Evolutionary conservation across 1,140 invertebrate species (phyloP), one percentile per base, ranked within the genome.

Genomic region (Diuraphis noxia): DNA sequence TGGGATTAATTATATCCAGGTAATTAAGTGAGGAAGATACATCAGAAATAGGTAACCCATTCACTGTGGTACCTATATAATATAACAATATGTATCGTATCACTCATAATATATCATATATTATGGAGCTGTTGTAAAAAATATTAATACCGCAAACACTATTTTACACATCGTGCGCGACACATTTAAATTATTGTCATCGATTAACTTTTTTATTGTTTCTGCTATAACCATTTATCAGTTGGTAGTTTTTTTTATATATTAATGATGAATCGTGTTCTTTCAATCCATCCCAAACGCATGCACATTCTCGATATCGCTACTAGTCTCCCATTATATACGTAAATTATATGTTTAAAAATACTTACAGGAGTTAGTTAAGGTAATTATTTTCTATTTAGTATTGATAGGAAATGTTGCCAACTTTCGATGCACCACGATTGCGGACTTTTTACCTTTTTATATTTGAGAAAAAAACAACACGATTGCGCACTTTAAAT

Each of bases 1-100:
- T 30, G 96, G 96, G 1, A 96, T 97, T 87, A 95, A 95, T 2
- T 95, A 95, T 90, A 95, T 96, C 49, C 93, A 96, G 94, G 96
- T 93, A 88, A 52, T 17, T 72, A 49, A 34, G 5, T 43, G 10
- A 43, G 3, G 10, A 13, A 56, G 8, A 56, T 25, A 30, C 8
- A 56, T 56, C 25, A 56, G 52, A 30, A 13, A 63, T 63, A 49
- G 19, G 19, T 23, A 49, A 19, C 43, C 6, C 13, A 46, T n/a
- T n/a, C 1, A n/a, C 3, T 25, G 13, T 4, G 8, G 52, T 25
- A 56, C 3, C 6, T 56, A 56, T 3, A 3, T 46, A 46, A 2
- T 46, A 46, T 30, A 56, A 56, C 52, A n/a, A n/a, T 30, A 3
- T 52, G 6, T 9, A 52, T 52, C 49, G 49, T 52, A 52, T 7